phyloP scores from a whole-genome alignment of 1,140 invertebrate species.

The Brachionus koreanus region DNA sequence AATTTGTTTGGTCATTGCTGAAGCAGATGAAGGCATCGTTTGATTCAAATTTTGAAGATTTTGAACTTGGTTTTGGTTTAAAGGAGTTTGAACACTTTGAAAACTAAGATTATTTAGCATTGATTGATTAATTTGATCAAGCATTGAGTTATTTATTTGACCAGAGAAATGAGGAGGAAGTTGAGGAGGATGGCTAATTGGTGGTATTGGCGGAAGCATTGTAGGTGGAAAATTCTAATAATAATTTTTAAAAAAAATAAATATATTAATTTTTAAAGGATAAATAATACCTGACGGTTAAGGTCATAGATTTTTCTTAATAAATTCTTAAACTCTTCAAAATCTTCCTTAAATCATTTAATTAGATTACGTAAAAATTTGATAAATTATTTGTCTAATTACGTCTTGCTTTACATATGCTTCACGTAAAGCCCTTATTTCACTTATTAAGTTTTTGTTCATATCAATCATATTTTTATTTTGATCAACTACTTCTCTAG shows the following conservation, averaged over 20 bases:
- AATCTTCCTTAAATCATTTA: slow-evolving; percentile 7
- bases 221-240: not conserved
- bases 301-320: slow-evolving; percentile 38
- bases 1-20: slow-evolving; percentile 1
- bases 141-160: not conserved
- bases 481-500: slow-evolving; percentile 34
- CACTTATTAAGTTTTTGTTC: slow-evolving; percentile 38
- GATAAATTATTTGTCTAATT: not conserved
- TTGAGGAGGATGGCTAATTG: not conserved
- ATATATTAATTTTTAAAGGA: not conserved
- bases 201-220: slow-evolving; percentile 3
- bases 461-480: slow-evolving; percentile 40
- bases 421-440: slow-evolving; percentile 19
- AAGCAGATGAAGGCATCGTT: not conserved
- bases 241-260: not conserved
- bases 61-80: not conserved
- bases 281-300: slow-evolving; percentile 14
- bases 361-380: not conserved
- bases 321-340: slow-evolving; percentile 38
- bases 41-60: not conserved
- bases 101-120: slow-evolving; percentile 42
- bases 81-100: slow-evolving; percentile 33
- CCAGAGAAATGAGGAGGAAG: not conserved
- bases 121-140: slow-evolving; percentile 34
- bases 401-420: slow-evolving; percentile 32